phyloP scores from a whole-genome alignment of 2,113 vertebrate genomes.

The Echinops telfairi region DNA sequence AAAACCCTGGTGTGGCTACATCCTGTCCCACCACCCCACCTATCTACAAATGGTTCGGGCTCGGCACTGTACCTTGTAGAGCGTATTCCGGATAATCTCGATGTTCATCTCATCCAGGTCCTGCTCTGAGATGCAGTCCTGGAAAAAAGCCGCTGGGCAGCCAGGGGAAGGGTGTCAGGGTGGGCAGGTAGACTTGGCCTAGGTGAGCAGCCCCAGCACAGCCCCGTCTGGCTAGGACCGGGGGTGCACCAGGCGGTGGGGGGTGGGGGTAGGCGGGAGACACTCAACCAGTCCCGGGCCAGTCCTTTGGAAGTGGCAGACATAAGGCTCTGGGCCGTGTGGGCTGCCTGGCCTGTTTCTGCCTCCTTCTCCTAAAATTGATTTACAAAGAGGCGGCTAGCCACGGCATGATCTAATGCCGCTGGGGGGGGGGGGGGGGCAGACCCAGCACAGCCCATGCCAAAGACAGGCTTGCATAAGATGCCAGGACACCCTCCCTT shows the following conservation, averaged over 20 bases:
- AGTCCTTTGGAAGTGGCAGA: slow-evolving; percentile 59
- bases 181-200: neutral
- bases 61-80: slow-evolving; percentile 93
- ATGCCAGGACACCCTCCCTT: slow-evolving; percentile 74
- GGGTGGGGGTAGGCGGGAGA: neutral
- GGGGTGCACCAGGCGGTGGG: neutral
- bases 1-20: neutral
- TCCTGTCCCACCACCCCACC: neutral
- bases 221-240: neutral
- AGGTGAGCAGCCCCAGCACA: neutral
- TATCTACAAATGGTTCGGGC: neutral
- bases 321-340: slow-evolving; percentile 49
- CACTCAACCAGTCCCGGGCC: neutral
- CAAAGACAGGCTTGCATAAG: slow-evolving; percentile 82
- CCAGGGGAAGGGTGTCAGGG: slow-evolving; percentile 43
- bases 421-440: slow-evolving; percentile 74
- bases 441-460: slow-evolving; percentile 79
- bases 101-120: slow-evolving; percentile 99
- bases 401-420: slow-evolving; percentile 82
- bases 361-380: slow-evolving; percentile 79
- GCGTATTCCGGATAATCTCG: slow-evolving; percentile 98
- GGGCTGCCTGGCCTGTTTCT: slow-evolving; percentile 72
- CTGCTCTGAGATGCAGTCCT: slow-evolving; percentile 99
- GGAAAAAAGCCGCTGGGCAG: slow-evolving; percentile 96
- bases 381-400: slow-evolving; percentile 82